phyloP scores from a whole-genome alignment of 2,888 invertebrate genomes.

The Euspilapteryx auroguttella region DNA sequence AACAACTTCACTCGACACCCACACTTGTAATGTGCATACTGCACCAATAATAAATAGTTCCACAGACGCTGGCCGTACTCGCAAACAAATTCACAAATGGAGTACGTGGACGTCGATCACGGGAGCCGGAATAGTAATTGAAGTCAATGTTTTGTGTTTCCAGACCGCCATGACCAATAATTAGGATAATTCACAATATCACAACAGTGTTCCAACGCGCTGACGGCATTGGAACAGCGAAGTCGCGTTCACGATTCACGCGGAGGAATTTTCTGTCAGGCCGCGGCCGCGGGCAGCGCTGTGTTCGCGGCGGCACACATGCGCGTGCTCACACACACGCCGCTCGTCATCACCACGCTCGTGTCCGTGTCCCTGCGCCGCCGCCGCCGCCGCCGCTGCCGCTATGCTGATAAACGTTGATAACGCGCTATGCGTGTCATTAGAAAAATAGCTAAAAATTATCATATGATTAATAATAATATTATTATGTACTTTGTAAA shows the following conservation, averaged over 20 bases:
- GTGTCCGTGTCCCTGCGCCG: neutral
- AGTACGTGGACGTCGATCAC: conserved; percentile 28
- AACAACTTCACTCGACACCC: conserved; percentile 43
- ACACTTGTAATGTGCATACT: conserved; percentile 36
- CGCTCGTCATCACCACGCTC: conserved; percentile 13
- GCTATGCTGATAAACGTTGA: no score
- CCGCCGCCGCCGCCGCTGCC: conserved; percentile 9
- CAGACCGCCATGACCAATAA: conserved; percentile 50
- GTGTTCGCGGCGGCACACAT: conserved; percentile 16
- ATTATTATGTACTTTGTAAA: no score
- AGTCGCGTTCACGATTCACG: conserved; percentile 40
- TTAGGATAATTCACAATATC: conserved; percentile 55
- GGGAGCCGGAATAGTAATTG: conserved; percentile 30
- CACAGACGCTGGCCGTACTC: conserved; percentile 21
- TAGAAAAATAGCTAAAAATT: no score
- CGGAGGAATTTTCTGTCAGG: conserved; percentile 32
- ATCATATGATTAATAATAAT: no score
- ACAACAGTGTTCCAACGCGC: conserved; percentile 38
- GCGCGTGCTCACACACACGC: conserved; percentile 25
- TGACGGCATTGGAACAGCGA: conserved; percentile 34
- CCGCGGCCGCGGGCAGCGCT: conserved; percentile 39
- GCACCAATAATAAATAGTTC: conserved; percentile 32
- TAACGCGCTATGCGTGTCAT: no score
- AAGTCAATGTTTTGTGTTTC: conserved; percentile 40
- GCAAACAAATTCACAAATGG: conserved; percentile 28